A percentile compares a stretch with the other conserved stretches of the same genome.
phyloP scores from a whole-genome alignment of 2,888 invertebrate species.

The Orthosia gothica region DNA sequence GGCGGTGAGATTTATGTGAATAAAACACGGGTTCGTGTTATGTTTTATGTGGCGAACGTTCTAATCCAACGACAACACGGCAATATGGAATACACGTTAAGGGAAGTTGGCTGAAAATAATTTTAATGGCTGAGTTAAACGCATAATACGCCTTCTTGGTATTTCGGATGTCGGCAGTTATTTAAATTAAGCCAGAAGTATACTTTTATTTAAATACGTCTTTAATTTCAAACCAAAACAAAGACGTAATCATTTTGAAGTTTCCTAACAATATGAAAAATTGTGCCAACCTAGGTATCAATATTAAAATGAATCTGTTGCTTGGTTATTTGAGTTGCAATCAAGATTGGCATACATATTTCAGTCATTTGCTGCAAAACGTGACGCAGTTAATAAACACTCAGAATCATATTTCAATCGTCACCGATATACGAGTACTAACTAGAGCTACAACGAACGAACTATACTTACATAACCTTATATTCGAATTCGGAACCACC shows the following conservation, averaged over 20 bases:
- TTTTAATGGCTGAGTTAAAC: constrained; percentile 44
- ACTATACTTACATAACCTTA: background rate
- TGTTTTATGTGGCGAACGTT: constrained; percentile 75
- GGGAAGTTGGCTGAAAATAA: constrained; percentile 61
- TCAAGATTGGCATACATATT: background rate
- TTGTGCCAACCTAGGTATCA: too few species aligned
- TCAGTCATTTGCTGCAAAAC: background rate
- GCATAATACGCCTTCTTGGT: background rate
- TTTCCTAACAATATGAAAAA: too few species aligned
- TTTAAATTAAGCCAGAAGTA: too few species aligned
- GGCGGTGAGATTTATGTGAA: constrained; percentile 79
- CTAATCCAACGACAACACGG: constrained; percentile 70
- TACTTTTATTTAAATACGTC: too few species aligned
- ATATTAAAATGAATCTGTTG: too few species aligned
- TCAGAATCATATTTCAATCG: background rate
- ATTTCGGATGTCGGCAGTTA: constrained; percentile 19
- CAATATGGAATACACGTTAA: constrained; percentile 56
- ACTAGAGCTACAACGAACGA: too few species aligned
- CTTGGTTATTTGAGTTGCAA: background rate
- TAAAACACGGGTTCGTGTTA: constrained; percentile 70
- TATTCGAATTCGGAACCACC: too few species aligned
- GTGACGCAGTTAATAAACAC: background rate
- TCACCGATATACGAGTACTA: background rate
- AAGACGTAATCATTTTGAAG: too few species aligned
- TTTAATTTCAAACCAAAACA: too few species aligned